Evolutionary conservation across 2,797 vertebrate genomes (phyloP).

Genomic region (Denticeps clupeoides): DNA sequence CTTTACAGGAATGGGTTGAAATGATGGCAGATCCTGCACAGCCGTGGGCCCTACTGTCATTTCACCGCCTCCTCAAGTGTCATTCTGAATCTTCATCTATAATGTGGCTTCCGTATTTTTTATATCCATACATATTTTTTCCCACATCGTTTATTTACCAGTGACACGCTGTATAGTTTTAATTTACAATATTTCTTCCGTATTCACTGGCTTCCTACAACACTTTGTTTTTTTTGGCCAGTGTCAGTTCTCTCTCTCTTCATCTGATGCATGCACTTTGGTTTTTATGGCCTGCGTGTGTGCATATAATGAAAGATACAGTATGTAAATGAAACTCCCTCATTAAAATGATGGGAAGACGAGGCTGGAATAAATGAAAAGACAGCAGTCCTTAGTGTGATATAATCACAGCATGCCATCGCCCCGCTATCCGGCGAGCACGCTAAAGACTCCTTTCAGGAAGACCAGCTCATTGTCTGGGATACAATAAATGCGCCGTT

Average conservation of each 20-base stretch:
- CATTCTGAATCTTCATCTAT: no score
- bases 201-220: no score
- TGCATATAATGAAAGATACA: no score
- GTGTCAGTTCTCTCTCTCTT: slow-evolving; percentile 12
- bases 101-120: no score
- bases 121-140: no score
- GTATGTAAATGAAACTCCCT: slow-evolving; percentile 20
- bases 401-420: slow-evolving; percentile 24
- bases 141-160: no score
- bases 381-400: slow-evolving; percentile 22
- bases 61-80: slow-evolving; percentile 10
- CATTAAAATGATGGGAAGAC: slow-evolving; percentile 17
- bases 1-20: slow-evolving; percentile 15
- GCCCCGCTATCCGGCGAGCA: neutral
- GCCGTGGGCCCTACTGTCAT: slow-evolving; percentile 7
- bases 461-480: slow-evolving; percentile 28
- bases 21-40: slow-evolving; percentile 19
- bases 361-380: slow-evolving; percentile 21
- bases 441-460: slow-evolving; percentile 12
- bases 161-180: no score
- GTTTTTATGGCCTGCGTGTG: neutral
- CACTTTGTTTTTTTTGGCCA: no score
- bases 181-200: no score
- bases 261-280: neutral
- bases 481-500: slow-evolving; percentile 36